Base-by-base conservation (phyloP, 2,888 invertebrate genomes). In the Protonemura montana region DNA sequence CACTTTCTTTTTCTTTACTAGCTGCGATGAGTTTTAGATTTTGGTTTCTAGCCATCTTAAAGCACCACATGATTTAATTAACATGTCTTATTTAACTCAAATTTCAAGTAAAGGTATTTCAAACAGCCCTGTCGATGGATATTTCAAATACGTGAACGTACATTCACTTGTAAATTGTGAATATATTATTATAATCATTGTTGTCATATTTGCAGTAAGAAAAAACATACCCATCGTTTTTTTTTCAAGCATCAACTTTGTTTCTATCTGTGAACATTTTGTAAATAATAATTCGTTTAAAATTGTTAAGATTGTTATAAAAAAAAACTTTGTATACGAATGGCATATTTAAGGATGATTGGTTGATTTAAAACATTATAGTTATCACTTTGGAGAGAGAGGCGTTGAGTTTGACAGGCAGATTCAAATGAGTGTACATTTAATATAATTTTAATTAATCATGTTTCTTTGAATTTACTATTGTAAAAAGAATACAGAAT, bases 401-500 rank as follows among this genome's bases (percentile, higher is more conserved):
- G 59, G 59, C 21, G 59, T 59, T 59, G 7, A 13, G 21, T 59
- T 35, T 35, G 16, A 59, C 21, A 2, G 13, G 59, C 59, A 3
- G 35, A 10, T 35, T 35, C 59, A 59, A 59, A 21, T 21, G 59
- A 21, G 13, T 59, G 59, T 59, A 59, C 13, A 13, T 59, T 21
- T 59, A 59, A 16, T 59, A 59, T 59, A 7, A 59, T 59, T 59
- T 59, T 59, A 16, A 59, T 59, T 78, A 78, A 78, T 78, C 2
- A 78, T 78, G 28, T 78, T 78, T 27, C 28, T 27, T 78, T 26
- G 29, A 25, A 77, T 13, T 41, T 86, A 86, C 82, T 86, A 85
- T 27, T 85, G 85, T 87, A 76, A 85, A 85, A 59, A 81, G 13
- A 81, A 81, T 81, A 81, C 30, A 28, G 35, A 87, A 85, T 35